Evolutionary conservation across 2,797 vertebrate genomes (phyloP).

Genomic region (Pangasius sanitwongsei): DNA sequence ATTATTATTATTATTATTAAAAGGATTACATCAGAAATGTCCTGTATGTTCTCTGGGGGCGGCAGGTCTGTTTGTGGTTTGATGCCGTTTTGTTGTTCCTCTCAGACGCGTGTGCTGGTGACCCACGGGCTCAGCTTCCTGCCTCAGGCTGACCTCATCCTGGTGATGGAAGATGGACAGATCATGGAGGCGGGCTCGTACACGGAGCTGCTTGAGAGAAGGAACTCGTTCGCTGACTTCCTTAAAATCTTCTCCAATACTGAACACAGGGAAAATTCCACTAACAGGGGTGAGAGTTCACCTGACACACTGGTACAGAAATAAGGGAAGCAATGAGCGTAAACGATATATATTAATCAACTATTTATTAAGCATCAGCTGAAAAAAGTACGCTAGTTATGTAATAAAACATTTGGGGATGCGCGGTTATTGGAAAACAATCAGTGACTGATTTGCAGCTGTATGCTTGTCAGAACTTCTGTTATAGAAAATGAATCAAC

Average conservation of each 20-base stretch:
- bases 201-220: conserved; percentile 82
- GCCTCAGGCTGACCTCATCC: conserved; percentile 84
- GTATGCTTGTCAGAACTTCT: too few species aligned
- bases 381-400: too few species aligned
- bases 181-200: conserved; percentile 93
- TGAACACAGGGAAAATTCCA: conserved; percentile 55
- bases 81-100: not conserved
- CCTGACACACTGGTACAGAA: not conserved
- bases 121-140: conserved; percentile 89
- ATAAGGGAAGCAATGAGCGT: not conserved
- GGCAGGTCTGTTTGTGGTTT: not conserved
- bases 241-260: conserved; percentile 63
- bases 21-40: not conserved
- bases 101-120: conserved; percentile 81
- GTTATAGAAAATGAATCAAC: not conserved
- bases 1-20: too few species aligned
- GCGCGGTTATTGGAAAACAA: too few species aligned
- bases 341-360: not conserved
- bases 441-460: too few species aligned
- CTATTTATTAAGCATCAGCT: not conserved
- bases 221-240: conserved; percentile 74
- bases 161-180: conserved; percentile 89
- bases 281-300: conserved; percentile 64
- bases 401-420: too few species aligned
- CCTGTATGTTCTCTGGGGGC: not conserved